These are phyloP conservation scores for Nyctibius grandis DNA, from an alignment of 2,797 vertebrate genomes.

Conservation along the genomic window DNA sequence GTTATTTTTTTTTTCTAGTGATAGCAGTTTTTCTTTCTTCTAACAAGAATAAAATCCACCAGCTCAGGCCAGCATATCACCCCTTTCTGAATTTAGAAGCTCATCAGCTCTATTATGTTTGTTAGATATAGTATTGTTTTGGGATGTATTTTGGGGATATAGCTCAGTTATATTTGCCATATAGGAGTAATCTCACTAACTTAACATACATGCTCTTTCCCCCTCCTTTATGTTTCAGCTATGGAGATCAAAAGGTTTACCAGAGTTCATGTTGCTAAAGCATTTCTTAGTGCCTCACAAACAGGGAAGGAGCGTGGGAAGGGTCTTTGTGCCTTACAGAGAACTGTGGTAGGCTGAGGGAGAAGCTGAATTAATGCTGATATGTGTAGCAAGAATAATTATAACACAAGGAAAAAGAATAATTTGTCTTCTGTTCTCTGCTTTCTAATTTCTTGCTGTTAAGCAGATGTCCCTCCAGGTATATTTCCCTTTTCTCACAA, in stretches of 20 bases:
- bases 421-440: rapidly evolving
- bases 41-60: not conserved
- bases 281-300: not conserved
- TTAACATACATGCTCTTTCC: not conserved
- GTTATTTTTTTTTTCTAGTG: not conserved
- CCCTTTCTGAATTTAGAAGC: not conserved
- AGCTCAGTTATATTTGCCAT: not conserved
- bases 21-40: not conserved
- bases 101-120: not conserved
- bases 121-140: not conserved
- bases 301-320: not conserved
- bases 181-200: not conserved
- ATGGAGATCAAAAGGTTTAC: not conserved
- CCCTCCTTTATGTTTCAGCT: not conserved
- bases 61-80: not conserved
- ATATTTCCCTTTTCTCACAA: not conserved
- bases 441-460: not conserved
- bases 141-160: not conserved
- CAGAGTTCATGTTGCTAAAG: not conserved
- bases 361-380: not conserved
- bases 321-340: not conserved
- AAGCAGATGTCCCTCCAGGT: not conserved
- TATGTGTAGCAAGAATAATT: not conserved
- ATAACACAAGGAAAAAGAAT: not conserved
- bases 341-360: not conserved